Base-by-base conservation (phyloP, 2,797 vertebrate genomes). In the Glossophaga mutica region DNA sequence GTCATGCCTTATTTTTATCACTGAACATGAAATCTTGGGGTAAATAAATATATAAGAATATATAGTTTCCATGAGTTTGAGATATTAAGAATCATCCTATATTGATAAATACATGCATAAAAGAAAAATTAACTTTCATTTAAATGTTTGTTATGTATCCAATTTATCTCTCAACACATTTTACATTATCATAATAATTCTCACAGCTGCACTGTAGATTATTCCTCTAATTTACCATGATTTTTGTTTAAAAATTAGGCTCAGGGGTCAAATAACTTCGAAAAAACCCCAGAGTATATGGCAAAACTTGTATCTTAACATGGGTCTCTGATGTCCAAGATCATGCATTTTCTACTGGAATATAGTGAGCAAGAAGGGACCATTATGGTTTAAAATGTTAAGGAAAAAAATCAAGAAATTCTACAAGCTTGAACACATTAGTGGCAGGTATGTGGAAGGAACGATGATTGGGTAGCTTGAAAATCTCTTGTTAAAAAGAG, bases 61-160 rank as follows among this genome's bases (percentile, higher is more conserved):
- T 79, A 85, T 84, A 55, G 15, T 79, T 55, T 52, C 14, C 8
- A 44, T 68, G 55, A 59, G 6, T 88, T 67, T 78, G 59, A 94
- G 65, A 81, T 92, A 81, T 77, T 94, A 90, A 94, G 55, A 94
- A 82, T 59, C 81, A 59, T 78, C 86, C 90, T 26, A 74, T 52
- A 68, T 44, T 95, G 71, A 87, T 77, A 87, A 89, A 34, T 76
- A 94, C 76, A 91, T 88, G 14, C n/a, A 57, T 70, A 86, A 88
- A 90, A 82, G 18, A 87, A 37, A 91, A 90, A 57, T 88, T 77
- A 87, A 84, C 9, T 93, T 88, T 48, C 1, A 62, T 12, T 82
- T 67, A 37, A 87, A 52, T 52, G 6, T 22, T 74, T 74, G n/a
- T 68, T 93, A 68, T 39, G 9, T 59, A 52, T 42, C 46, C 9